Conservation (phyloP, 2,797 vertebrate genomes). For the Scarus forsteni region DNA sequence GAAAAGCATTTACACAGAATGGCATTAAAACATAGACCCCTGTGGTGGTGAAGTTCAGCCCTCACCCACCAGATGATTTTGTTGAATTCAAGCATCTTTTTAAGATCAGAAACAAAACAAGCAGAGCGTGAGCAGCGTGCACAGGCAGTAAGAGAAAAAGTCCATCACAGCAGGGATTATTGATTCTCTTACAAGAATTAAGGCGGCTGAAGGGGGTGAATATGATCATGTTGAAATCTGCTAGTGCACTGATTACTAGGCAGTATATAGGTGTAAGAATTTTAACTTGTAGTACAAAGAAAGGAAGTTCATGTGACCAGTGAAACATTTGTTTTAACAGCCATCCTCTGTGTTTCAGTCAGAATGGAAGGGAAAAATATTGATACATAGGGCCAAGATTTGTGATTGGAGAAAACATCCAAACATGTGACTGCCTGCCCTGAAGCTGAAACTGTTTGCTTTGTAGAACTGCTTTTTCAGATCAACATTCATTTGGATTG, state of each 20-base stretch:
- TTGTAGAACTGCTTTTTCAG: too few relatives aligned
- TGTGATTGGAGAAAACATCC: neutral
- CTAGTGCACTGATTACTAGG: conserved; percentile 31
- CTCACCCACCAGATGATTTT: conserved; percentile 16
- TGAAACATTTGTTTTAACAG: too few relatives aligned
- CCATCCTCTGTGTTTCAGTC: too few relatives aligned
- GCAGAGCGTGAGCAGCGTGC: conserved; percentile 3
- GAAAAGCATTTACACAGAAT: conserved; percentile 14
- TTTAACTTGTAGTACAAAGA: too few relatives aligned
- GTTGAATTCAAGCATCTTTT: conserved; percentile 23
- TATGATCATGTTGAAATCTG: conserved; percentile 2
- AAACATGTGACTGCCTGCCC: neutral
- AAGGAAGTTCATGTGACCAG: too few relatives aligned
- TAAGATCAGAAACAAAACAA: neutral
- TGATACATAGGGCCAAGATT: too few relatives aligned
- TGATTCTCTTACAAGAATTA: conserved; percentile 48
- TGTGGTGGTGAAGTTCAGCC: conserved; percentile 8
- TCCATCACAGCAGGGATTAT: conserved; percentile 31
- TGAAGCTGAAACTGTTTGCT: too few relatives aligned
- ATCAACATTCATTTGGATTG: too few relatives aligned
- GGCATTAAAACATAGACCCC: too few relatives aligned
- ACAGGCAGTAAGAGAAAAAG: too few relatives aligned
- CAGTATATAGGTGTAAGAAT: too few relatives aligned
- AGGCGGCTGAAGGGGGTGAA: neutral
- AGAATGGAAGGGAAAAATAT: too few relatives aligned